Evolutionary conservation across 2,888 invertebrate genomes (phyloP), one percentile per base, ranked within the genome.

Genomic region (Azorinus chamasolen): DNA sequence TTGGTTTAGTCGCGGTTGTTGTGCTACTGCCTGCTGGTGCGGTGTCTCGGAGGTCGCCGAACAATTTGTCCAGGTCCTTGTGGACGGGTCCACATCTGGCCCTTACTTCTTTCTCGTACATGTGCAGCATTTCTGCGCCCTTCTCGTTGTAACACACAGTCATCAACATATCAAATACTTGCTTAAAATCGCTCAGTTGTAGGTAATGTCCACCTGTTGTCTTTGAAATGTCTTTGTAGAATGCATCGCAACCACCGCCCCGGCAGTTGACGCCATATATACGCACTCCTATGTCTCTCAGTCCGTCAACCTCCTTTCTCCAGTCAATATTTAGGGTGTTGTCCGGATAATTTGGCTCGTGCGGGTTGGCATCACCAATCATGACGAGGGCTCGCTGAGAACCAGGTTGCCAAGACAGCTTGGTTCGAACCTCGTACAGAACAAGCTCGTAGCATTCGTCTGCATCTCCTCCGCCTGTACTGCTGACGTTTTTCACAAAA

Each of bases 351-450:
- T 75, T 61, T n/a, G n/a, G n/a, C n/a, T n/a, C n/a, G n/a, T n/a
- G n/a, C n/a, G n/a, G n/a, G n/a, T n/a, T n/a, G n/a, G 10, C 87
- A 81, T 92, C 92, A 0, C 91, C 92, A 25, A 92, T 90, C 88
- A 92, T 85, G 6, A 92, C 89, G 43, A 92, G 83, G 6, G 88
- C 87, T 18, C 89, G 80, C 61, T 89, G 88, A 20, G 89, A 86
- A 10, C 88, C 89, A 0, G 89, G 87, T 8, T 88, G 88, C 92
- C 92, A 92, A 10, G 88, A 87, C 46, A 91, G 76, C 57, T 88
- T 74, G 4, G 85, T 85, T 24, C 89, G 81, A 1, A 87, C 90
- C 74, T 91, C n/a, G n/a, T n/a, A n/a, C n/a, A n/a, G n/a, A n/a
- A n/a, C n/a, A n/a, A n/a, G n/a, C n/a, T n/a, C n/a, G 81, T 39